These are phyloP conservation scores for Condylostylus longicornis DNA, from an alignment of 1,140 invertebrate species.

Conservation along the genomic window DNA sequence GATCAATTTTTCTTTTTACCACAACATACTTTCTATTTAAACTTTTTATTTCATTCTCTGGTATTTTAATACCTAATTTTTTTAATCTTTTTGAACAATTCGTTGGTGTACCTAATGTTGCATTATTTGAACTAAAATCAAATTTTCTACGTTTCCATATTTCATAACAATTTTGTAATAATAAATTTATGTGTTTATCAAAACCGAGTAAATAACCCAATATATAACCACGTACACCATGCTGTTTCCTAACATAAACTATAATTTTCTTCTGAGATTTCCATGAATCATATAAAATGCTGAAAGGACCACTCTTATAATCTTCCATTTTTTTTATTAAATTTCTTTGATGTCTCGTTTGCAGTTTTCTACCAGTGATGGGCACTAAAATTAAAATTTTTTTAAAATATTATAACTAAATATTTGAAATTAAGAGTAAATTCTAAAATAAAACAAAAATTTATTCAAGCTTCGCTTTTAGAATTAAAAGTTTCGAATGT, in stretches of 20 bases:
- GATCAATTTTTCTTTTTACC: background rate
- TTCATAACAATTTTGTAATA: no score
- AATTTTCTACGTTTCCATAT: no score
- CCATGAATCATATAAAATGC: no score
- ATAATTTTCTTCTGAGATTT: no score
- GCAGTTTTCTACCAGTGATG: no score
- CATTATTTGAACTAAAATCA: no score
- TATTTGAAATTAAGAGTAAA: background rate
- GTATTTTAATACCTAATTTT: background rate
- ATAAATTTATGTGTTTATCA: no score
- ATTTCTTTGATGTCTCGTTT: no score
- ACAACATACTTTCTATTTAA: background rate
- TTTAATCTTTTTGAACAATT: background rate
- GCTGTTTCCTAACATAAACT: no score
- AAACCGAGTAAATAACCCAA: no score
- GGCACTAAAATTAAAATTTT: slow-evolving; percentile 19
- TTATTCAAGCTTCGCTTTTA: background rate
- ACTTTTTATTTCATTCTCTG: background rate
- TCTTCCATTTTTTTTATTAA: slow-evolving; percentile 13
- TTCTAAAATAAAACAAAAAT: background rate
- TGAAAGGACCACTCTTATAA: background rate
- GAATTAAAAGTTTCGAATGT: background rate
- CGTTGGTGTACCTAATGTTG: no score
- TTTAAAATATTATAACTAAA: slow-evolving; percentile 1
- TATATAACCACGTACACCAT: no score